Conservation (phyloP, 2,888 invertebrate species). For the Polydrusus tereticollis region DNA sequence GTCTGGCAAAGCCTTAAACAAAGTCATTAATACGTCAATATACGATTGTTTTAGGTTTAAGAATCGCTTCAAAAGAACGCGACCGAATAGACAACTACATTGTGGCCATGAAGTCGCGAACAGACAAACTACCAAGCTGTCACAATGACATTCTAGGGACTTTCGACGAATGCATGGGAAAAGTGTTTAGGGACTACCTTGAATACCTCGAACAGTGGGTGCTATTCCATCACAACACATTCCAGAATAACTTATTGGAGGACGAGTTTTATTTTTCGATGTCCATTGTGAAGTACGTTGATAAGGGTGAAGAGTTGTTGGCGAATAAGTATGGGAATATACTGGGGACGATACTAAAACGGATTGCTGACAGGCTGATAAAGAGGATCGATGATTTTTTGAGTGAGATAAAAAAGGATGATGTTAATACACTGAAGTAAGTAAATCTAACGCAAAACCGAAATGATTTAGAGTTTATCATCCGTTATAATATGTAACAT, state of each 20-base stretch:
- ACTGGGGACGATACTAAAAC: constrained; percentile 67
- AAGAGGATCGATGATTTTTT: constrained; percentile 66
- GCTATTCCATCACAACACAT: constrained; percentile 73
- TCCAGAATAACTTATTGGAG: constrained; percentile 83
- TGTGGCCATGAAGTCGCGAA: constrained; percentile 32
- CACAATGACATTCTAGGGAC: constrained; percentile 67
- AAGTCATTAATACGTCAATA: too few relatives aligned
- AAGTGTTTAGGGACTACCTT: constrained; percentile 79
- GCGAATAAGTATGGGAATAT: constrained; percentile 80
- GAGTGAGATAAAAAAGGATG: constrained; percentile 54
- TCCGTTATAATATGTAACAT: too few relatives aligned
- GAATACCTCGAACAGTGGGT: constrained; percentile 90
- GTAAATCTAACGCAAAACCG: too few relatives aligned
- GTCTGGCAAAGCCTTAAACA: too few relatives aligned
- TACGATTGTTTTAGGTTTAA: constrained; percentile 70
- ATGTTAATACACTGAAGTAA: constrained; percentile 60
- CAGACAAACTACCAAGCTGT: constrained; percentile 18
- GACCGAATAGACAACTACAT: constrained; percentile 68
- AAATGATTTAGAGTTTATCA: too few relatives aligned
- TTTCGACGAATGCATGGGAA: constrained; percentile 80
- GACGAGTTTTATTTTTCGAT: constrained; percentile 92
- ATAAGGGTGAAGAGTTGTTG: constrained; percentile 78
- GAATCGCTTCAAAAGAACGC: constrained; percentile 85
- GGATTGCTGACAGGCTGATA: constrained; percentile 67
- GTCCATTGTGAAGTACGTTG: constrained; percentile 81